A percentile compares a stretch with the other conserved stretches of the same genome.
Evolutionary conservation across 2,888 invertebrate genomes (phyloP).

Genomic region (Strigamia crassipes): DNA sequence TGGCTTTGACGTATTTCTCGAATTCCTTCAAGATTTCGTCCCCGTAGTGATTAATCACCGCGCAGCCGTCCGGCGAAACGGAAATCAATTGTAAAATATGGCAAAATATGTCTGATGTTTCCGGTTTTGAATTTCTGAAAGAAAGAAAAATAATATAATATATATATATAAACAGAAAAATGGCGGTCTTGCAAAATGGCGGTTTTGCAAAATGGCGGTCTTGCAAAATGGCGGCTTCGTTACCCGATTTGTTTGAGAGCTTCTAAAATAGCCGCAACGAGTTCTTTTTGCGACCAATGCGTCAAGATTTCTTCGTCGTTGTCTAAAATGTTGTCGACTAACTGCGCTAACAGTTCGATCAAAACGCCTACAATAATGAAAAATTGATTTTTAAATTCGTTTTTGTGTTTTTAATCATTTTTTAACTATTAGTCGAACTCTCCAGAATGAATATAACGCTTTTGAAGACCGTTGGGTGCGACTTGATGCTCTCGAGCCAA

Average conservation of each 20-base stretch:
- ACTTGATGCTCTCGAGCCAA: conserved; percentile 32
- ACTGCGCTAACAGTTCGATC: conserved; percentile 32
- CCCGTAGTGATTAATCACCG: neutral
- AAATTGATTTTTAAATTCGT: neutral
- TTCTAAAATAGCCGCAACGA: conserved; percentile 40
- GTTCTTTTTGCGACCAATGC: conserved; percentile 14
- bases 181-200: too few species aligned
- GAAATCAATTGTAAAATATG: conserved; percentile 45
- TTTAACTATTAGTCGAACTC: conserved; percentile 40
- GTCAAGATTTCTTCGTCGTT: conserved; percentile 18
- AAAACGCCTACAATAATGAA: neutral
- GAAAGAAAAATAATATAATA: too few species aligned
- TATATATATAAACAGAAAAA: too few species aligned
- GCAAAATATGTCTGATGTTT: conserved; percentile 1
- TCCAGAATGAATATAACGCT: conserved; percentile 37
- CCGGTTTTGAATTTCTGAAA: neutral
- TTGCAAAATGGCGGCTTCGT: neutral
- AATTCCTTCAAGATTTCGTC: neutral
- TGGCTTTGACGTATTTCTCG: neutral
- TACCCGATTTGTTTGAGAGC: conserved; percentile 44
- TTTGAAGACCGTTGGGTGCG: neutral
- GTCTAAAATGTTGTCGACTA: conserved; percentile 42
- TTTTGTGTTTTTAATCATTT: neutral
- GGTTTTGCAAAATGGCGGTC: too few species aligned
- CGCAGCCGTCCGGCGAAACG: neutral